Conservation (phyloP, 2,888 invertebrate species). For the Habroteleia sp. region DNA sequence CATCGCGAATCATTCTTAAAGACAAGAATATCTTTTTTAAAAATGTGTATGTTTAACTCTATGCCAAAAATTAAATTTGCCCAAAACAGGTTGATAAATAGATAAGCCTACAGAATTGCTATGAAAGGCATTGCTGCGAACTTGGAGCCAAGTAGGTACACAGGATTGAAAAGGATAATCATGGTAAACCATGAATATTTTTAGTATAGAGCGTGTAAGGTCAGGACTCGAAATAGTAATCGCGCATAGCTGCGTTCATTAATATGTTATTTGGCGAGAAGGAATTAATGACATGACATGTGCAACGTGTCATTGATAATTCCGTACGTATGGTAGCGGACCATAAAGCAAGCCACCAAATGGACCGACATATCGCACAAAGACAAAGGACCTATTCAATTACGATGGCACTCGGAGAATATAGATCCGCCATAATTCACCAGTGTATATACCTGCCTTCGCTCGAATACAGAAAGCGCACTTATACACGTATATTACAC, state of each 20-base stretch:
- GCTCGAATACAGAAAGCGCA: conserved; percentile 25
- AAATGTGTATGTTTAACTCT: no score
- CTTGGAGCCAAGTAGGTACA: no score
- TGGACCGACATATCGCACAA: conserved; percentile 64
- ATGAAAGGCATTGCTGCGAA: no score
- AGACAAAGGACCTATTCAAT: conserved; percentile 65
- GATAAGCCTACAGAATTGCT: no score
- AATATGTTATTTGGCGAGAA: conserved; percentile 51
- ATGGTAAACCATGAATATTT: no score
- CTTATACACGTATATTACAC: conserved; percentile 48
- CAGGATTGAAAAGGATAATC: no score
- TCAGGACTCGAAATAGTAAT: conserved; percentile 22
- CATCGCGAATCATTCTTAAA: no score
- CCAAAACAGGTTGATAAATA: no score
- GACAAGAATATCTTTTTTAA: no score
- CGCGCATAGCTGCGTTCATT: conserved; percentile 37
- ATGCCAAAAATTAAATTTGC: no score
- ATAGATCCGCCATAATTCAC: conserved; percentile 64
- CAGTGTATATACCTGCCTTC: conserved; percentile 52
- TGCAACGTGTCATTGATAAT: conserved; percentile 63
- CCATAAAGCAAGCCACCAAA: conserved; percentile 64
- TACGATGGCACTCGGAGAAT: conserved; percentile 65
- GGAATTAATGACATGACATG: conserved; percentile 60
- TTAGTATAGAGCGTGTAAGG: no score
- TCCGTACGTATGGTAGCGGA: conserved; percentile 54